These are phyloP conservation scores for Megalurothrips usitatus DNA, from an alignment of 2,888 invertebrate genomes.

Conservation along the genomic window DNA sequence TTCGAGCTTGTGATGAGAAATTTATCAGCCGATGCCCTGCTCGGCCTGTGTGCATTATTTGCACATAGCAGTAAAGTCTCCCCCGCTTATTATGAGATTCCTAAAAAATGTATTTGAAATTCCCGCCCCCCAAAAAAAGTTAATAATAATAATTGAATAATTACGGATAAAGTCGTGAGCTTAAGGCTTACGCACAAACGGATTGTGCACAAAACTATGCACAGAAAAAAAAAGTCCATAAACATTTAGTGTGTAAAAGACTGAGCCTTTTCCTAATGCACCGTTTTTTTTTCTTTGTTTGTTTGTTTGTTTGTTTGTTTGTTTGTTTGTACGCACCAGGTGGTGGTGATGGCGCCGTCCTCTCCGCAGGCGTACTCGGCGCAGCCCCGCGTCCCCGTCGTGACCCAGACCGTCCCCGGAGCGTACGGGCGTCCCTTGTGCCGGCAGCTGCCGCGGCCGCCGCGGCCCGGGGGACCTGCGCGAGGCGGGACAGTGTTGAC, in stretches of 20 bases:
- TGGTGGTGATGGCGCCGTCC: conserved; percentile 13
- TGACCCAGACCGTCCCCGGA: neutral
- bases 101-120: neutral
- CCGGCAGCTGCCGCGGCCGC: neutral
- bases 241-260: no score
- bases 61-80: neutral
- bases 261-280: no score
- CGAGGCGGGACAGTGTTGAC: no score
- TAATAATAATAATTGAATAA: no score
- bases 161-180: no score
- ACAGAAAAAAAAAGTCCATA: no score
- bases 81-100: neutral
- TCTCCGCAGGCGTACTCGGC: neutral
- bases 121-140: neutral
- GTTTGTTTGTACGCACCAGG: neutral
- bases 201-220: no score
- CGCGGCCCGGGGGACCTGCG: no score
- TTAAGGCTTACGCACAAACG: no score
- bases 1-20: neutral
- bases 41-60: neutral
- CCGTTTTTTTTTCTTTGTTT: no score
- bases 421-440: neutral
- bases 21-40: neutral
- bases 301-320: no score
- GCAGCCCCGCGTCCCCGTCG: neutral